These are phyloP conservation scores for Linnaemya vulpina DNA, from an alignment of 2,888 invertebrate genomes.

Conservation along the genomic window DNA sequence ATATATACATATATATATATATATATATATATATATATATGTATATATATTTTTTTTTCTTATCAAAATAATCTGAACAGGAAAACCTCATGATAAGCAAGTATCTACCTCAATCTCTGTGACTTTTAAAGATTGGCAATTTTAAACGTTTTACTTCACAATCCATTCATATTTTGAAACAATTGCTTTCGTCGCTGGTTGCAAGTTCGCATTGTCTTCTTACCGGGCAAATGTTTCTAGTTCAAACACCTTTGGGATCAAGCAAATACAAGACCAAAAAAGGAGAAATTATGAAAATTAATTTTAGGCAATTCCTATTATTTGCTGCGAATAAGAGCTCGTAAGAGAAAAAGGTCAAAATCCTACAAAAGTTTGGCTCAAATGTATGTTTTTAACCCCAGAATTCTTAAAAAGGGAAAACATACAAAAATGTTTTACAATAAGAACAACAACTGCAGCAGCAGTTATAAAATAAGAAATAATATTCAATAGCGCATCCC, in stretches of 20 bases:
- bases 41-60: too few relatives aligned
- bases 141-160: too few relatives aligned
- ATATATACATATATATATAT: too few relatives aligned
- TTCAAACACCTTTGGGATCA: conserved; percentile 54
- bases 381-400: conserved; percentile 51
- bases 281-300: conserved; percentile 18
- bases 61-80: too few relatives aligned
- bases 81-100: neutral
- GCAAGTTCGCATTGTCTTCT: conserved; percentile 11
- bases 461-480: conserved; percentile 33
- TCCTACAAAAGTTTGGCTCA: conserved; percentile 39
- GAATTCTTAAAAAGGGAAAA: neutral
- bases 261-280: conserved; percentile 1
- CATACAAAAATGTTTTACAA: conserved; percentile 1
- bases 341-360: conserved; percentile 65
- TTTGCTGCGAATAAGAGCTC: neutral
- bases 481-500: conserved; percentile 40
- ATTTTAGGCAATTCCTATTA: conserved; percentile 1
- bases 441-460: conserved; percentile 33
- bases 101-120: too few relatives aligned
- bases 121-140: too few relatives aligned
- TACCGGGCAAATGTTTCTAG: neutral
- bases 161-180: too few relatives aligned
- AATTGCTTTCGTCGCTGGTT: neutral
- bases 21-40: too few relatives aligned